phyloP scores from a whole-genome alignment of 2,113 vertebrate genomes.

The Pantherophis guttatus region DNA sequence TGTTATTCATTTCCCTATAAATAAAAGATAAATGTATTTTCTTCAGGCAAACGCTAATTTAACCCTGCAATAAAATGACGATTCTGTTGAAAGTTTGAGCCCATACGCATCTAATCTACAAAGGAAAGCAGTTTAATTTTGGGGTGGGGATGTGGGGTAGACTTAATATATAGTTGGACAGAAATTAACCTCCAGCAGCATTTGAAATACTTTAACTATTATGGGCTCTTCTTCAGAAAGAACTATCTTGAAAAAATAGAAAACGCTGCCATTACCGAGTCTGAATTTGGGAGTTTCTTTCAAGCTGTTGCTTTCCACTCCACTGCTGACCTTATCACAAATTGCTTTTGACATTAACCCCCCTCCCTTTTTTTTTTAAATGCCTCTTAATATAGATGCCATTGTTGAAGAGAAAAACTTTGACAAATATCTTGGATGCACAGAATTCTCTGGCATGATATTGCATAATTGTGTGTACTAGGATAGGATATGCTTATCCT shows the following conservation, averaged over 20 bases:
- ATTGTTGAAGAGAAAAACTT: not conserved
- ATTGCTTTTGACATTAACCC: not conserved
- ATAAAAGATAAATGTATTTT: not conserved
- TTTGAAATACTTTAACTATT: not conserved
- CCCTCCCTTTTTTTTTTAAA: not conserved
- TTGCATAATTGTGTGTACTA: fast-evolving
- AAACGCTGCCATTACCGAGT: not conserved
- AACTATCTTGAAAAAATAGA: not conserved
- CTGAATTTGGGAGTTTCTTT: not conserved
- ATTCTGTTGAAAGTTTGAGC: not conserved
- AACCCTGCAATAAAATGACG: not conserved
- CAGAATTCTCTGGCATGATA: not conserved
- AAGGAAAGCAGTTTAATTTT: not conserved
- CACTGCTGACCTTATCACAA: not conserved
- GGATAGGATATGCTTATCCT: not conserved
- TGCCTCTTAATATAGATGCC: not conserved
- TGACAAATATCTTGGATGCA: not conserved
- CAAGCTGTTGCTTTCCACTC: not conserved
- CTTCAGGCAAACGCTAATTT: slow-evolving; percentile 17
- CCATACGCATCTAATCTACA: not conserved
- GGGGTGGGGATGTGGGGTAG: not conserved
- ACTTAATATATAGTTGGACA: not conserved
- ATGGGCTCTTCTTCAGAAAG: not conserved
- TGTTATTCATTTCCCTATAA: slow-evolving; percentile 21
- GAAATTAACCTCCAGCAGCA: not conserved